Evolutionary conservation across 2,797 vertebrate genomes (phyloP).

Genomic region (Sebastes taczanowskii): DNA sequence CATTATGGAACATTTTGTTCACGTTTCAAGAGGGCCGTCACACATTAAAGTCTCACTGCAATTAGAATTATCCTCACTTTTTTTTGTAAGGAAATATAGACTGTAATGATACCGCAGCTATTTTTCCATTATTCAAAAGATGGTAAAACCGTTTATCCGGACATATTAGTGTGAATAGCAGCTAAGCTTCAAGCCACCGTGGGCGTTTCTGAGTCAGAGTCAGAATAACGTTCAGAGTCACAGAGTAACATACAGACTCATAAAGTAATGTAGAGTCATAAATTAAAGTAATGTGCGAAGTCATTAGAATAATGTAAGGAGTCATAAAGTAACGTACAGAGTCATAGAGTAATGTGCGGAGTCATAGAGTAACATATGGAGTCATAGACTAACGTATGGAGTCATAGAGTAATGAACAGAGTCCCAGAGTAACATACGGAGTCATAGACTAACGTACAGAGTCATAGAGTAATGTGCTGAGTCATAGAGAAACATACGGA

Average conservation of each 20-base stretch:
- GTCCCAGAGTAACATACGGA: background rate
- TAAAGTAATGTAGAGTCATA: no score
- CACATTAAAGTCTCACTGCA: background rate
- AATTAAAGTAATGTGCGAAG: background rate
- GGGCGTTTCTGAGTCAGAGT: background rate
- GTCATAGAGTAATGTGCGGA: background rate
- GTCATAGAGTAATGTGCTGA: no score
- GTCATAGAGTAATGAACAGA: background rate
- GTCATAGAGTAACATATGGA: background rate
- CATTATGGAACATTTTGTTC: background rate
- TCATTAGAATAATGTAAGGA: background rate
- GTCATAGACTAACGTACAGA: background rate
- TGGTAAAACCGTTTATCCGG: background rate
- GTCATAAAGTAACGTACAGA: background rate
- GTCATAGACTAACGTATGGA: fast-evolving
- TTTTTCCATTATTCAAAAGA: background rate
- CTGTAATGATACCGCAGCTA: background rate
- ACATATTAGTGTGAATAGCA: background rate
- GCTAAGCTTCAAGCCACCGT: background rate
- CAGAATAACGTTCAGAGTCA: background rate
- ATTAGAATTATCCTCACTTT: background rate
- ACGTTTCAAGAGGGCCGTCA: no score
- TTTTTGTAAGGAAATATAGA: background rate
- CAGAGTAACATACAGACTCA: background rate
- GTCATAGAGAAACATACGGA: no score